Evolutionary conservation across 2,797 vertebrate species (phyloP).

Genomic region (Scleropages formosus): DNA sequence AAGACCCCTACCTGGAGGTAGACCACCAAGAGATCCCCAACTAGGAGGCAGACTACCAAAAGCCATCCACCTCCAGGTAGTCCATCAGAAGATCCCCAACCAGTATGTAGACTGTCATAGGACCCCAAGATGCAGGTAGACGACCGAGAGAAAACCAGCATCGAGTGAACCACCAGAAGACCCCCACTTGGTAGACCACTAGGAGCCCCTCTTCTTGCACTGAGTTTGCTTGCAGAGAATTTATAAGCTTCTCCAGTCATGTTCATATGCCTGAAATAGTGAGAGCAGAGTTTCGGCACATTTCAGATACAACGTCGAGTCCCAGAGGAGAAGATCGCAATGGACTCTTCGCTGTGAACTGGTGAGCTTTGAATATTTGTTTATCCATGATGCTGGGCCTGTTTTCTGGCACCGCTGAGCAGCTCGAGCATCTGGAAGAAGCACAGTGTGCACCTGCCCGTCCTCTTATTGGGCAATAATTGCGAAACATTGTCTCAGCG

Average conservation of each 20-base stretch:
- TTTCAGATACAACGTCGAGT: neutral
- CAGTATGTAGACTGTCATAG: no score
- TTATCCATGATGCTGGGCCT: neutral
- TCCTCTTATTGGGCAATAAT: neutral
- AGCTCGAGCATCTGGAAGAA: neutral
- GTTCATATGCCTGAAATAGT: neutral
- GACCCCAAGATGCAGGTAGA: slow-evolving; percentile 48
- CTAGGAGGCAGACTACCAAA: no score
- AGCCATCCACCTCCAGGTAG: no score
- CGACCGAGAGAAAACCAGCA: slow-evolving; percentile 73
- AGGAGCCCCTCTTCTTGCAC: neutral
- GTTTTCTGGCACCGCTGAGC: no score
- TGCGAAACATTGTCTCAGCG: neutral
- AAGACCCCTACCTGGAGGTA: no score
- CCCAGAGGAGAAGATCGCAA: neutral
- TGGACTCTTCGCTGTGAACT: no score
- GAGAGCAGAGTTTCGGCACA: neutral
- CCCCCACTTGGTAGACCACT: neutral
- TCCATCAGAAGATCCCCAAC: no score
- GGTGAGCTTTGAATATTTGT: neutral
- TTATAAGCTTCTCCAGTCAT: no score
- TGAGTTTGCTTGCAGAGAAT: neutral
- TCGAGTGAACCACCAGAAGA: slow-evolving; percentile 64
- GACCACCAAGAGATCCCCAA: no score
- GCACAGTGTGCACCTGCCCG: neutral